Base-by-base conservation (phyloP, 2,888 invertebrate species). In the Stenchaetothrips biformis region DNA sequence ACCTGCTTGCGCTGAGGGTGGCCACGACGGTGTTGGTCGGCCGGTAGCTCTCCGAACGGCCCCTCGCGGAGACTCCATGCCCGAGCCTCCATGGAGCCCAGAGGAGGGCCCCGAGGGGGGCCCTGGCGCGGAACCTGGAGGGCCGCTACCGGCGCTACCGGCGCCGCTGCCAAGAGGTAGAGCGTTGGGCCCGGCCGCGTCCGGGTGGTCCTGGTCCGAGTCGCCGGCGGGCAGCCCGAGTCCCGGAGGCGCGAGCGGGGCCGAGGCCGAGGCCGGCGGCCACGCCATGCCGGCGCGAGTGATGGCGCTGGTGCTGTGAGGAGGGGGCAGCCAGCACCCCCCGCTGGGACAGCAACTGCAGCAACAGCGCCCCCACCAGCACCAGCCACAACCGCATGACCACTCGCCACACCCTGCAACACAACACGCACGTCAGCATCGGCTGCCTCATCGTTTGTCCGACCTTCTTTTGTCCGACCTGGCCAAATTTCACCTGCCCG, bases 111-210 rank as follows among this genome's bases (percentile, higher is more conserved):
- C 21, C 67, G 67, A 49, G 8, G 49, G 49, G 8, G 11, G 49
- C 11, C n/a, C 79, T 48, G 9, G 53, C 79, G 53, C 53, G 4
- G 13, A 11, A 21, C n/a, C 49, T 21, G 53, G 16, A 25, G 7
- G 7, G 48, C 59, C 21, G 21, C 48, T 18, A 53, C 59, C 49
- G 79, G 16, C 62, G 79, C 62, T 48, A 67, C 79, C 48, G 48
- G 27, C 27, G 62, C n/a, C 79, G 48, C 48, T 48, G 47, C 25
- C 37, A 79, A 27, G 59, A 79, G 59, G 62, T 67, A 37, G 59
- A 79, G 59, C 79, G 49, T 21, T 37, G 79, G 37, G 47, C 62
- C 62, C 79, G 67, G 9, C 67, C 79, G 21, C 37, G 79, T 48
- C 59, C 67, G 18, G 47, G 62, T 8, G 62, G n/a, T 7, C 62